These are phyloP conservation scores for Pygathrix nemaeus DNA, from an alignment of 2,113 vertebrate species.

Conservation along the genomic window DNA sequence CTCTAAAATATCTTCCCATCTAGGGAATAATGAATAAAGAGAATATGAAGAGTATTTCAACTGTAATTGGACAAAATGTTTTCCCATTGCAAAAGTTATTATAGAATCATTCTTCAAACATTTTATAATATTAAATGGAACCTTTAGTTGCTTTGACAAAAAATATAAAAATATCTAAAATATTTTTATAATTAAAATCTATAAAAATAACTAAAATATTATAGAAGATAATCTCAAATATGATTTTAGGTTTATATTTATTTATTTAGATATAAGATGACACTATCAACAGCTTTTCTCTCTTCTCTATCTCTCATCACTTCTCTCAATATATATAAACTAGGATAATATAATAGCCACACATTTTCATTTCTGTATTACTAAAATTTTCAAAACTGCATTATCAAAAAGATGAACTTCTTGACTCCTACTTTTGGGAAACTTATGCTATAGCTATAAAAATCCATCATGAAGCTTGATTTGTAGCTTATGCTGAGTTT, in stretches of 20 bases:
- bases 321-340: neutral
- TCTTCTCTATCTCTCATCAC: neutral
- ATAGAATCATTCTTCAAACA: neutral
- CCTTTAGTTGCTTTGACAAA: neutral
- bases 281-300: fast-evolving
- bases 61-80: neutral
- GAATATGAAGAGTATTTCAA: neutral
- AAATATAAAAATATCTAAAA: neutral
- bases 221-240: neutral
- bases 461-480: neutral
- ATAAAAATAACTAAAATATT: neutral
- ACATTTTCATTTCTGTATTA: neutral
- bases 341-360: neutral
- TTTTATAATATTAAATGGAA: neutral
- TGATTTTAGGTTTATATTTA: neutral
- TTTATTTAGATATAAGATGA: neutral
- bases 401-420: neutral
- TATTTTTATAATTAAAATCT: neutral
- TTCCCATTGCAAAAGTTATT: neutral
- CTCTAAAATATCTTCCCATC: neutral
- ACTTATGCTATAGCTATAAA: neutral
- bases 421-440: neutral
- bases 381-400: neutral
- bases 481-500: neutral
- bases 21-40: neutral